A percentile compares a stretch with the other conserved stretches of the same genome.
phyloP scores from a whole-genome alignment of 1,140 invertebrate genomes.

The Drosophila nannoptera region DNA sequence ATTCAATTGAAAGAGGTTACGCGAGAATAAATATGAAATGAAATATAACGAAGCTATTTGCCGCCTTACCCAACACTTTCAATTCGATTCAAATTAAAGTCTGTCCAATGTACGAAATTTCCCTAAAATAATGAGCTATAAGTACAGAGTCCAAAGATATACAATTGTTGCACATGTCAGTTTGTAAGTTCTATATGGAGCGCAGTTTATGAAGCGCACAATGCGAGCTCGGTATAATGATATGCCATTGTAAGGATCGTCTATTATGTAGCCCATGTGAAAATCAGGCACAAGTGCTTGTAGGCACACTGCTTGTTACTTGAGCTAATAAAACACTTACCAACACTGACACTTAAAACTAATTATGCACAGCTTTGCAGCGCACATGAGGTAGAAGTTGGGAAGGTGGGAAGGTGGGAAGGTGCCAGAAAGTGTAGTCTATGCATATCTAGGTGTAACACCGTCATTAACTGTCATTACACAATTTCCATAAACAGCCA shows the following conservation, averaged over 20 bases:
- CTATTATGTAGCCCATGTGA: constrained; percentile 27
- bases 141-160: too few relatives aligned
- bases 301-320: constrained; percentile 56
- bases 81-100: too few relatives aligned
- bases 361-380: constrained; percentile 53
- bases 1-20: too few relatives aligned
- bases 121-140: too few relatives aligned
- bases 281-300: constrained; percentile 61
- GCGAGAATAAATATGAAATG: too few relatives aligned
- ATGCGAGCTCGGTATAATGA: background rate
- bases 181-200: background rate
- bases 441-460: constrained; percentile 57
- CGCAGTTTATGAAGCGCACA: background rate
- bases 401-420: background rate
- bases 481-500: constrained; percentile 73
- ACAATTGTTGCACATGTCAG: background rate
- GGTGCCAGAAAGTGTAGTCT: background rate
- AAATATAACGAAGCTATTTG: too few relatives aligned
- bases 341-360: constrained; percentile 61
- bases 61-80: too few relatives aligned
- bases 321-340: constrained; percentile 70
- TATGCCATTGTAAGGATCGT: constrained; percentile 1
- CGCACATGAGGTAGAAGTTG: background rate
- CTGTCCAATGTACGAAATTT: too few relatives aligned
- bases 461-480: constrained; percentile 75